phyloP scores from a whole-genome alignment of 2,797 vertebrate species.

The Hoplostethus mediterraneus region DNA sequence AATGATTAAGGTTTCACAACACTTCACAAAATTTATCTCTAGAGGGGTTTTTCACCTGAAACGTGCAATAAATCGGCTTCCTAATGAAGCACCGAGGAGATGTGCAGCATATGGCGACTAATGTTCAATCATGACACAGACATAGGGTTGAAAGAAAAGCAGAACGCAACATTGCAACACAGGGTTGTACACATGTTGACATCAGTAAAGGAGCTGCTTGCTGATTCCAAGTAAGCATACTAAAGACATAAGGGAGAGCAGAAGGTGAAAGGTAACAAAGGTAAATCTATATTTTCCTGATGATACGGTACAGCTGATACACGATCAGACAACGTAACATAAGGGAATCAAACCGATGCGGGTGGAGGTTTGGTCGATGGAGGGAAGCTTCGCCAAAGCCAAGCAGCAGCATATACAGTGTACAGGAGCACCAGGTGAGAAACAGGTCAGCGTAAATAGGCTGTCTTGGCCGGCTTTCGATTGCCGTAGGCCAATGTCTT shows the following conservation, averaged over 20 bases:
- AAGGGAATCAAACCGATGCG: no score
- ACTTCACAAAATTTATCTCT: slow-evolving; percentile 62
- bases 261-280: no score
- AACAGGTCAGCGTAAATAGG: no score
- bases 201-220: not conserved
- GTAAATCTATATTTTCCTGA: no score
- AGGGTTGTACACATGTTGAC: not conserved
- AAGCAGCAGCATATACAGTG: no score
- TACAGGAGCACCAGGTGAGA: no score
- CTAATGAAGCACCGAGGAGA: slow-evolving; percentile 56
- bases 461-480: no score
- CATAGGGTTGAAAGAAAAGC: slow-evolving; percentile 1
- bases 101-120: slow-evolving; percentile 36
- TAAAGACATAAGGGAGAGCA: not conserved
- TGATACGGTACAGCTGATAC: no score
- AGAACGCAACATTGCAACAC: not conserved
- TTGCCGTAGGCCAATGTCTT: no score
- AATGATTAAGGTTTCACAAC: slow-evolving; percentile 71
- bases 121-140: slow-evolving; percentile 44
- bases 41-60: slow-evolving; percentile 60
- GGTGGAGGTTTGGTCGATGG: no score
- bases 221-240: not conserved
- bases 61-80: slow-evolving; percentile 53
- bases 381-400: no score
- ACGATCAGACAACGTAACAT: no score